These are phyloP conservation scores for Xanthia icteritia DNA, from an alignment of 2,888 invertebrate genomes.

Conservation along the genomic window DNA sequence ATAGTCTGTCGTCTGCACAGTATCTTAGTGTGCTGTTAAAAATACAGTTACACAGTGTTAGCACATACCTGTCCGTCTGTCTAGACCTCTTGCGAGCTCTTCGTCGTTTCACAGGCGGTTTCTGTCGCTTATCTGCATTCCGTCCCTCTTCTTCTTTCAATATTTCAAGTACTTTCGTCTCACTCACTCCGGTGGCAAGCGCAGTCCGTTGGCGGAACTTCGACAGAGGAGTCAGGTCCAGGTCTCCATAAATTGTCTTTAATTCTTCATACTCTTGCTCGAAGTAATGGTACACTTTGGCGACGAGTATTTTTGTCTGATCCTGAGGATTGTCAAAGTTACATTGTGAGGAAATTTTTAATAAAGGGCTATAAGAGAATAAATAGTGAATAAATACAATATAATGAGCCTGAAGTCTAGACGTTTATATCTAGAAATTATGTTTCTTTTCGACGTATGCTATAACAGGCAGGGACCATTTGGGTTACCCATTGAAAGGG, in stretches of 20 bases:
- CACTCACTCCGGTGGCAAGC: conserved; percentile 33
- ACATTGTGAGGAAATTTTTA: not conserved
- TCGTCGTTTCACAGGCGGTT: not conserved
- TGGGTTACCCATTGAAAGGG: no score
- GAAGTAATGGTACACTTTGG: conserved; percentile 39
- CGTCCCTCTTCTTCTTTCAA: conserved; percentile 20
- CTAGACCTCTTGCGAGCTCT: not conserved
- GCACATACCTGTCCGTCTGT: conserved; percentile 10
- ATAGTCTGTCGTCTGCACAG: no score
- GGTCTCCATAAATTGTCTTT: not conserved
- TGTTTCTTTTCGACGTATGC: no score
- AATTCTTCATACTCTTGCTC: conserved; percentile 42
- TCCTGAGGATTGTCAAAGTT: conserved; percentile 8
- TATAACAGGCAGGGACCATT: no score
- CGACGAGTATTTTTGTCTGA: conserved; percentile 16
- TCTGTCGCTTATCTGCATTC: not conserved
- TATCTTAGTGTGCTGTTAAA: no score
- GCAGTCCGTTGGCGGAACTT: conserved; percentile 18
- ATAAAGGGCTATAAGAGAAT: no score
- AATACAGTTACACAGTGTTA: not conserved
- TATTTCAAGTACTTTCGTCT: conserved; percentile 8
- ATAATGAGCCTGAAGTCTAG: no score
- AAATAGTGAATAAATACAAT: no score
- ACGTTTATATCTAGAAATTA: no score
- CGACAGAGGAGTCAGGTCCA: conserved; percentile 27